phyloP scores from a whole-genome alignment of 2,888 invertebrate species.

The Drosophila longiperda region DNA sequence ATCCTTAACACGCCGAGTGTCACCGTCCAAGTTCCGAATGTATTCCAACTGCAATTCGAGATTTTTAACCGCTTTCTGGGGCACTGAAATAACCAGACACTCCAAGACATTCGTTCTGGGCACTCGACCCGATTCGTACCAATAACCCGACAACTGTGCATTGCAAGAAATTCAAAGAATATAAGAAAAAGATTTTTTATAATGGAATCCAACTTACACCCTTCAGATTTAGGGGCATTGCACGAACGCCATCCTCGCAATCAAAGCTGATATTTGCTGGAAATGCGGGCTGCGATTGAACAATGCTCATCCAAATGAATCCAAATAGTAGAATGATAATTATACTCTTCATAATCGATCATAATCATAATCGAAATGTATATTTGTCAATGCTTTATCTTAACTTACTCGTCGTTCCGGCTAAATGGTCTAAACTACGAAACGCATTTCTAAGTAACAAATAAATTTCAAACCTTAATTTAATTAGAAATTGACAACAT shows the following conservation, averaged over 20 bases:
- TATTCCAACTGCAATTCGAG: slow-evolving; percentile 28
- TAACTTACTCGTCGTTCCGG: neutral
- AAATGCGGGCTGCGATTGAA: neutral
- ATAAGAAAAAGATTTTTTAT: no score
- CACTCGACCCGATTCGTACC: slow-evolving; percentile 51
- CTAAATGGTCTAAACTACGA: neutral
- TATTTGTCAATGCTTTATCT: neutral
- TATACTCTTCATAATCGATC: neutral
- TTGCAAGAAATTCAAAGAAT: neutral
- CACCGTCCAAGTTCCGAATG: neutral
- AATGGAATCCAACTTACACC: slow-evolving; percentile 2
- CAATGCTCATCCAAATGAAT: neutral
- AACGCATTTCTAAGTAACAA: neutral
- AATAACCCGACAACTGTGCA: slow-evolving; percentile 32
- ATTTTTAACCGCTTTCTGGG: neutral
- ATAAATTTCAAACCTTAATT: neutral
- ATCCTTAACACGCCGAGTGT: neutral
- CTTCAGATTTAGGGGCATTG: neutral
- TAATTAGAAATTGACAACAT: neutral
- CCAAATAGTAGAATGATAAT: neutral
- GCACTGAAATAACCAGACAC: slow-evolving; percentile 52
- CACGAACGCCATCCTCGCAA: neutral
- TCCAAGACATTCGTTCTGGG: slow-evolving; percentile 30
- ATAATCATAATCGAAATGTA: neutral
- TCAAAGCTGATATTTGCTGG: neutral